Base-by-base conservation (phyloP, 1,140 invertebrate genomes). In the Camponotus vicinus region DNA sequence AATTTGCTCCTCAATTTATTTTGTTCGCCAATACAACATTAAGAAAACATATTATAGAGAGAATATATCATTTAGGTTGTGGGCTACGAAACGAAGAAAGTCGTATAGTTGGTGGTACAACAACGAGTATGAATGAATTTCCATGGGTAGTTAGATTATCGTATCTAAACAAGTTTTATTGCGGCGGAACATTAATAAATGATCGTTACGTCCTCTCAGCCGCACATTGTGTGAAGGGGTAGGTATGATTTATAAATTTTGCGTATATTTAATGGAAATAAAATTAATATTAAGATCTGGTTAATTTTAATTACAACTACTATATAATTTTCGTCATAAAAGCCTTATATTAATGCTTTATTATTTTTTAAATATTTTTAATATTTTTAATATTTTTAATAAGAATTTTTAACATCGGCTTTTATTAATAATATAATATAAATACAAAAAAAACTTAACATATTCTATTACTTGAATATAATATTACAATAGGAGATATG, bases 161-260 rank as follows among this genome's bases (percentile, higher is more conserved):
- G 2, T 98, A 98, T 94, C 96, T 98, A 91, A 97, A 97, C 89
- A 96, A 97, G 87, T 98, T 98, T 95, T 98, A 98, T 92, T 98
- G 98, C 91, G 98, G 98, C 15, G 97, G 97, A 32, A 97, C 97
- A 91, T 94, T 98, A 61, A 97, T 98, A 93, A 98, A 97, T 89
- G 97, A 97, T 94, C 95, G 97, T 93, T 98, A 98, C 91, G 97
- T 98, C 18, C 92, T 98, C 37, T 98, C 97, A 0, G 98, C 98
- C 18, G 97, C 97, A 1, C 97, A 98, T 92, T 98, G 98, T 91
- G 97, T 98, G 83, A 97, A 98, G 96, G 97, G 97, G 97, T 98
- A 95, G 95, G 92, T 89, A 90, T 75, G 7, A 0, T 27, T 52
- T 40, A 7, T 42, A 45, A 45, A 45, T 61, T 49, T 69, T 7